phyloP scores from a whole-genome alignment of 2,113 vertebrate genomes.

The Labrus mixtus region DNA sequence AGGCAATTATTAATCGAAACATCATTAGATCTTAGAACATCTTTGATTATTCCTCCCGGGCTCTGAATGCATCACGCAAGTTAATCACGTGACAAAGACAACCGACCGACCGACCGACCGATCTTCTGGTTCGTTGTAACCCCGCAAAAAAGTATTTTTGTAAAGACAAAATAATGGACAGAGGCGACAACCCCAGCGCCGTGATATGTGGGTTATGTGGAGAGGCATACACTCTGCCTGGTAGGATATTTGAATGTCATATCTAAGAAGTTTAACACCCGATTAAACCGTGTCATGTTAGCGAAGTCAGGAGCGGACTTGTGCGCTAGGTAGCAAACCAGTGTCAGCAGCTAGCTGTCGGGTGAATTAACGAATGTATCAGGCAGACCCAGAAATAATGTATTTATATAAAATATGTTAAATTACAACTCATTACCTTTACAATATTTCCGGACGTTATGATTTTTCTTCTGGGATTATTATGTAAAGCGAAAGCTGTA shows the following conservation, averaged over 20 bases:
- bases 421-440: too few relatives aligned
- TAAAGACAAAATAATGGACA: conserved; percentile 27
- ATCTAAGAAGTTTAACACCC: not conserved
- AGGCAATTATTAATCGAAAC: too few relatives aligned
- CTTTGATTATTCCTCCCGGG: not conserved
- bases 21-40: not conserved
- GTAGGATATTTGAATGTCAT: conserved; percentile 38
- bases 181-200: not conserved
- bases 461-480: too few relatives aligned
- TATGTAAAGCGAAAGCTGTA: too few relatives aligned
- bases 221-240: conserved; percentile 59
- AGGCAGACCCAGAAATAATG: not conserved
- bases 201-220: conserved; percentile 61
- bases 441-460: too few relatives aligned
- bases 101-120: rapidly evolving
- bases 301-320: not conserved
- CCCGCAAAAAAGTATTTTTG: rapidly evolving
- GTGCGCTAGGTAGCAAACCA: not conserved
- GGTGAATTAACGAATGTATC: not conserved
- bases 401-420: too few relatives aligned
- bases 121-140: too few relatives aligned
- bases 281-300: not conserved
- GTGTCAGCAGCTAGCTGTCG: not conserved
- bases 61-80: not conserved
- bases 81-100: conserved; percentile 18